Percentiles rank a stretch among this genome's conserved stretches.
Evolutionary conservation across 2,113 vertebrate species (phyloP).

Genomic region (Clarias gariepinus): DNA sequence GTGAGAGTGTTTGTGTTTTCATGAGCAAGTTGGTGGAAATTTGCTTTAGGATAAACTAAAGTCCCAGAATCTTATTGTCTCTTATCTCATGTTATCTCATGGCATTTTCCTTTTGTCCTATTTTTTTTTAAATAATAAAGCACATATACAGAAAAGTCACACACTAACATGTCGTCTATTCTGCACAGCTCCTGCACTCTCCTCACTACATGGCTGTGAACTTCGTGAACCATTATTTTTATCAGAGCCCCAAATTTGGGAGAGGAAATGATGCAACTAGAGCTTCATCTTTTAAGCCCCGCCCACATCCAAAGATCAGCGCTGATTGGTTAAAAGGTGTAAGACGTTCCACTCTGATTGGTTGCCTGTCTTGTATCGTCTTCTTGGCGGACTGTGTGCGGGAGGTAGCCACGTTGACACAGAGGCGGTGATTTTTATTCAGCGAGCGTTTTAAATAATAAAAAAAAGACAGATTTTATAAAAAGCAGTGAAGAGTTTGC

Average conservation of each 20-base stretch:
- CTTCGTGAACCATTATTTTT: conserved; percentile 11
- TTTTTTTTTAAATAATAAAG: neutral
- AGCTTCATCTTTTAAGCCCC: neutral
- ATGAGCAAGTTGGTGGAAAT: neutral
- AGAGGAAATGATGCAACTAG: conserved; percentile 53
- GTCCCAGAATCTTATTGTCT: neutral
- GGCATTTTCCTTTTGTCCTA: neutral
- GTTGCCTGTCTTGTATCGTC: neutral
- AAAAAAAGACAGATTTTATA: neutral
- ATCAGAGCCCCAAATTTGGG: neutral
- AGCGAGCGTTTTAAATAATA: neutral
- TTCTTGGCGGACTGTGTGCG: neutral
- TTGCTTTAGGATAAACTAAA: neutral
- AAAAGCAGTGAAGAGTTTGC: neutral
- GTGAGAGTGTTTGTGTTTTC: neutral
- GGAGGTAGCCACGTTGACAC: conserved; percentile 55
- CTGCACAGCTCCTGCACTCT: neutral
- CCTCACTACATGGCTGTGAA: neutral
- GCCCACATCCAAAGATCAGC: neutral
- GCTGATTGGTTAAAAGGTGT: conserved; percentile 25
- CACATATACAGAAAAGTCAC: neutral
- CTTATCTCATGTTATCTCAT: neutral
- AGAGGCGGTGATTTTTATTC: neutral
- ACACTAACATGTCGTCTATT: neutral
- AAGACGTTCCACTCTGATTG: conserved; percentile 2